These are phyloP conservation scores for Peromyscus aztecus DNA, from an alignment of 2,797 vertebrate species.

Conservation along the genomic window DNA sequence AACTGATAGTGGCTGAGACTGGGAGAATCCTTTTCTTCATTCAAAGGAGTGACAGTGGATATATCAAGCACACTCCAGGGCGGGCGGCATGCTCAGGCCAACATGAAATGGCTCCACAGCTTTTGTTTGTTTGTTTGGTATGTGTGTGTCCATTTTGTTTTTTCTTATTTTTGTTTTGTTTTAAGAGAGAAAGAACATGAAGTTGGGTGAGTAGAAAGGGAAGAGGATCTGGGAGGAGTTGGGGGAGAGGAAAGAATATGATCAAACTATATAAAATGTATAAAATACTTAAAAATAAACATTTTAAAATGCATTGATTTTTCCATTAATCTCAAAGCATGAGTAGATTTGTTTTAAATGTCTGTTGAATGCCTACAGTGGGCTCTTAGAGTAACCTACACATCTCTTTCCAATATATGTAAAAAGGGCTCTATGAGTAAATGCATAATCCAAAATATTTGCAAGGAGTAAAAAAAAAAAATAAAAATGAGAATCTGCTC, in stretches of 20 bases:
- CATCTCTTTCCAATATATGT: slow-evolving; percentile 33
- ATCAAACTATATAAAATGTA: neutral
- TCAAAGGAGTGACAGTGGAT: neutral
- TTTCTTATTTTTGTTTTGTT: neutral
- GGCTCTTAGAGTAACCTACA: slow-evolving; percentile 47
- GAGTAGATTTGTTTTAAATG: slow-evolving; percentile 64
- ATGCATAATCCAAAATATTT: slow-evolving; percentile 31
- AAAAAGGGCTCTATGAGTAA: slow-evolving; percentile 15
- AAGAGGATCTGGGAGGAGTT: neutral
- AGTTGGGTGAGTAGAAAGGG: neutral
- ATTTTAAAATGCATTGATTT: slow-evolving; percentile 68
- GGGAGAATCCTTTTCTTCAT: neutral
- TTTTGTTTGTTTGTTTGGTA: neutral
- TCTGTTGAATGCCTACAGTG: slow-evolving; percentile 40
- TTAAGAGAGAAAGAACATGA: neutral
- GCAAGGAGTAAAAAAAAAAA: neutral
- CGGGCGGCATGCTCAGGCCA: neutral
- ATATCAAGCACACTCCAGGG: neutral
- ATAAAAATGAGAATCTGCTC: slow-evolving; percentile 16
- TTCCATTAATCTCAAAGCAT: slow-evolving; percentile 79
- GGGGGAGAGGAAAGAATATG: neutral
- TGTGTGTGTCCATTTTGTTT: neutral
- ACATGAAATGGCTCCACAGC: neutral
- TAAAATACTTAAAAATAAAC: neutral
- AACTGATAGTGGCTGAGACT: neutral